Evolutionary conservation across 2,797 vertebrate genomes (phyloP), one percentile per base, ranked within the genome.

Genomic region (Adelosebastes latens): DNA sequence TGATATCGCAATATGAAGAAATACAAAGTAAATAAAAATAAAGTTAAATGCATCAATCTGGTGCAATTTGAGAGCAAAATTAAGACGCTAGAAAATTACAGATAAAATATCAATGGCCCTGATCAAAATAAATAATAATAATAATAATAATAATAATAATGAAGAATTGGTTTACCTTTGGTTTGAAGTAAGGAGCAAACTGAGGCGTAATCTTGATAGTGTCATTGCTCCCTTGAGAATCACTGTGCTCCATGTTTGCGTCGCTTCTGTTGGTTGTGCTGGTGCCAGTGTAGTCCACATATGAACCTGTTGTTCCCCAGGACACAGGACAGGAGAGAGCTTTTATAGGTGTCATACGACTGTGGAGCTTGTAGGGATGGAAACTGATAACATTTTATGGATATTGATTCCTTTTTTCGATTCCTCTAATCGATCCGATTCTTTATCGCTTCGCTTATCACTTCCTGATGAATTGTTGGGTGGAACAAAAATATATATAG

Each of bases 181-280:
- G 90, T 94, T 98, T 99, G 87, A 98, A 96, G 66, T 96, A 94
- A 80, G 95, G 96, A 3, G 96, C 87, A 87, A 98, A 92, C 94
- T 98, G 98, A 83, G 97, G 96, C 56, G 97, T 96, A 77, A 97
- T 97, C 92, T 99, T 99, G 93, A 99, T 99, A 69, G 99, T 99
- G 93, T 99, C 98, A 56, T 99, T 99, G 90, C 97, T 99, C 88
- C 97, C 96, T 90, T 98, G 98, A 75, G 96, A 96, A 79, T 98
- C 97, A 58, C 95, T 95, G 85, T 95, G 96, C 80, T 99, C 98
- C 95, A 97, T 92, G 89, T 98, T 98, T 39, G 95, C 95, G 32
- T 99, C 98, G 22, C 97, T 99, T 93, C 93, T 99, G 94, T 96
- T 98, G 95, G 97, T 98, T 65, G 96, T 97, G 92, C 96, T 98